Base-by-base conservation (phyloP, 2,888 invertebrate genomes). In the Caenorhabditis virilis region DNA sequence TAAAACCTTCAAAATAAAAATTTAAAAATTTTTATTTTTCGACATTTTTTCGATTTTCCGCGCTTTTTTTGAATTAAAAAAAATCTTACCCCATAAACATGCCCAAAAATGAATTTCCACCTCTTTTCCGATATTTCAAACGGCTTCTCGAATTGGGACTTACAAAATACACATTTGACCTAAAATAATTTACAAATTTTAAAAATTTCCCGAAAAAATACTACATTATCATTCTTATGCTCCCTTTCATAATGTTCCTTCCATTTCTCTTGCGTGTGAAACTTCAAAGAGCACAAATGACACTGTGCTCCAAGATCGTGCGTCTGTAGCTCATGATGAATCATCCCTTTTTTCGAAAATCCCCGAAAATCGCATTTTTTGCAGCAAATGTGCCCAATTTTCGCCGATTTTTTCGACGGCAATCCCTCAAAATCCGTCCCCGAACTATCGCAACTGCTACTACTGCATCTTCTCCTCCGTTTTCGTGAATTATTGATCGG, bases 91-190 rank as follows among this genome's bases (percentile, higher is more conserved):
- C 65, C 65, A 35, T 65, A 65, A 36, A 60, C 20, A 45, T 65
- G 65, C 13, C 33, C 7, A 27, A 36, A 43, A 7, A 53, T 22
- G n/a, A 53, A 49, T 0, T 52, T 42, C 65, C 65, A 65, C 9
- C 45, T 30, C 2, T 18, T 23, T 1, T 48, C 39, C 20, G 43
- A 43, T 60, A 65, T 65, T 18, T 60, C 50, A 13, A 33, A 20
- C 11, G 65, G 56, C 15, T 48, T 15, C 27, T 53, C 60, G 50
- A 60, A 65, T 7, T 30, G 5, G 22, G 51, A 49, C 27, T 65
- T 63, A 27, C 63, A 63, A 46, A 57, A 58, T 4, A 46, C 33
- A 22, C 63, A 63, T 46, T 54, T 48, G 6, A 58, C 62, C 56
- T 51, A 27, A 16, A 35, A 35, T 22, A 26, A 36, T 45, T 6